phyloP scores from a whole-genome alignment of 2,113 vertebrate species.

The Calcarius ornatus region DNA sequence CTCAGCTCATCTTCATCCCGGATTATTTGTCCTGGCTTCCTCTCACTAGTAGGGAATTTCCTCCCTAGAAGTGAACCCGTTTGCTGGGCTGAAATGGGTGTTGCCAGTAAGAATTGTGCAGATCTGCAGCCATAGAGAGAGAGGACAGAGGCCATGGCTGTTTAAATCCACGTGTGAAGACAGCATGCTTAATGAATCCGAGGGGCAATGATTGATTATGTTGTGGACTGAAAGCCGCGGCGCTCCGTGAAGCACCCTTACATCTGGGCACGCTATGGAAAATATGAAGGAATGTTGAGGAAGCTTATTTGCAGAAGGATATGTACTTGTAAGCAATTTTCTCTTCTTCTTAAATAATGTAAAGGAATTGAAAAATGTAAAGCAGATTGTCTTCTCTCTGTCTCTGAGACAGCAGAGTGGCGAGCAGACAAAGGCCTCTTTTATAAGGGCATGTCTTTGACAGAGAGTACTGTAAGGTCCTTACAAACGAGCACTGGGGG shows the following conservation, averaged over 20 bases:
- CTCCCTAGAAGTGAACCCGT: neutral
- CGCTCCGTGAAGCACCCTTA: slow-evolving; percentile 30
- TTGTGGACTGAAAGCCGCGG: slow-evolving; percentile 21
- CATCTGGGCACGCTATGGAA: slow-evolving; percentile 58
- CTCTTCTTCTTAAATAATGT: neutral
- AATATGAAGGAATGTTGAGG: slow-evolving; percentile 78
- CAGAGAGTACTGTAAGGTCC: neutral
- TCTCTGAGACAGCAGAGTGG: neutral
- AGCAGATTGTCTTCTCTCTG: neutral
- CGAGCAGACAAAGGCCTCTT: slow-evolving; percentile 50
- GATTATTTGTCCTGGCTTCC: neutral
- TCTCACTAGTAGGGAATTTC: neutral
- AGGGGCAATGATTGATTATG: slow-evolving; percentile 50
- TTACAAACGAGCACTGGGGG: neutral
- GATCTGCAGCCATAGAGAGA: neutral
- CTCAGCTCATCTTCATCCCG: neutral
- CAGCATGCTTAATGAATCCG: slow-evolving; percentile 53
- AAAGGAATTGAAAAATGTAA: neutral
- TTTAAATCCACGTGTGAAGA: slow-evolving; percentile 50
- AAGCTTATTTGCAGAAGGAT: slow-evolving; percentile 82
- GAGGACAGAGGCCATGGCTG: slow-evolving; percentile 11
- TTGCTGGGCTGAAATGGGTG: neutral
- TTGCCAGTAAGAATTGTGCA: neutral
- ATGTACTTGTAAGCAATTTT: slow-evolving; percentile 76
- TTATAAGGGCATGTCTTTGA: slow-evolving; percentile 6